A percentile compares a stretch with the other conserved stretches of the same genome.
Conservation (phyloP, 1,140 invertebrate genomes). For the Drosophila sucinea region DNA sequence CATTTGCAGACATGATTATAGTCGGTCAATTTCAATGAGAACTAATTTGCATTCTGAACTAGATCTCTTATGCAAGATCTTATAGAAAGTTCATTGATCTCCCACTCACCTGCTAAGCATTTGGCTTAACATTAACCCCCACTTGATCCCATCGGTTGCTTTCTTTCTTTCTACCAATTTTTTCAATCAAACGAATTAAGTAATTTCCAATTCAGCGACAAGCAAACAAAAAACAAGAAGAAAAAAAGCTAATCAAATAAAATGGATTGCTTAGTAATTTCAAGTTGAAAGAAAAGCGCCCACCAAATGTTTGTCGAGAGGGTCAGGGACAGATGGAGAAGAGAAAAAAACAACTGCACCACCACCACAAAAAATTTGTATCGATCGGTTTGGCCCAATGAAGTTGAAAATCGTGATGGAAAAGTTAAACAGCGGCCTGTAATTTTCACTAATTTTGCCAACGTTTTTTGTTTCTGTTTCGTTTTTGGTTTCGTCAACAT, state of each 20-base stretch:
- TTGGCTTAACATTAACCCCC: neutral
- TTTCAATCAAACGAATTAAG: conserved; percentile 51
- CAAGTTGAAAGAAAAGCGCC: conserved; percentile 43
- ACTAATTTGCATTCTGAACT: conserved; percentile 31
- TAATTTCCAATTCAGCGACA: conserved; percentile 51
- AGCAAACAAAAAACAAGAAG: conserved; percentile 1
- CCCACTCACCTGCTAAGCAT: conserved; percentile 31
- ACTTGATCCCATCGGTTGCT: conserved; percentile 25
- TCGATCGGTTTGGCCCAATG: conserved; percentile 45
- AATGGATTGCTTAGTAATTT: conserved; percentile 38
- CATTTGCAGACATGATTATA: neutral
- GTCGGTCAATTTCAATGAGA: neutral
- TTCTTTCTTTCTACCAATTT: neutral
- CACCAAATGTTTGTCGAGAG: conserved; percentile 32
- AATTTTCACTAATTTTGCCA: conserved; percentile 56
- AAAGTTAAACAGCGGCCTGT: conserved; percentile 56
- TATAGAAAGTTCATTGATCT: neutral
- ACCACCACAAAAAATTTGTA: conserved; percentile 40
- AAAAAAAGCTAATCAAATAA: conserved; percentile 56
- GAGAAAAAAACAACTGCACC: conserved; percentile 23
- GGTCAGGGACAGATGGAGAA: conserved; percentile 47
- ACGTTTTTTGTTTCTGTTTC: conserved; percentile 31
- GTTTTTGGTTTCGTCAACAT: conserved; percentile 37
- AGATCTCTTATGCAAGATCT: neutral
- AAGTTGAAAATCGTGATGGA: conserved; percentile 57